phyloP scores from a whole-genome alignment of 2,797 vertebrate genomes.

The Rhodeus uyekii region DNA sequence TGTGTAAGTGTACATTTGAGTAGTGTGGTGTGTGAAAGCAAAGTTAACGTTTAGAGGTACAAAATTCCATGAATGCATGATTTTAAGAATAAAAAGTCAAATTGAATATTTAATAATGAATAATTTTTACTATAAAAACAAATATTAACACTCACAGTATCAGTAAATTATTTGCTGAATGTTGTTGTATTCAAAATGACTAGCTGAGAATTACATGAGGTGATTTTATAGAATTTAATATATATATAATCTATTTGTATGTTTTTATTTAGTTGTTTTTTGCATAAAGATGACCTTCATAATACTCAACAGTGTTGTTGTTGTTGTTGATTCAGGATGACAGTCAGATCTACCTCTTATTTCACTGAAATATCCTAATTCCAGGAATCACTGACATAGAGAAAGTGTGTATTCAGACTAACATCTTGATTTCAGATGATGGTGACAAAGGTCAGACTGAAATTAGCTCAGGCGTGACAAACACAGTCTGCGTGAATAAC shows the following conservation, averaged over 20 bases:
- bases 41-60: background rate
- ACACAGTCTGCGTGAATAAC: conserved; percentile 35
- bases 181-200: background rate
- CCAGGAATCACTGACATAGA: background rate
- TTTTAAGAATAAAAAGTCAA: background rate
- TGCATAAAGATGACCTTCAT: background rate
- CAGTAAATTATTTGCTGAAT: background rate
- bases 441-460: conserved; percentile 45
- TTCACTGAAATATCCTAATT: background rate
- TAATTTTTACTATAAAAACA: no score
- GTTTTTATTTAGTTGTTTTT: background rate
- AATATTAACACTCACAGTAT: background rate
- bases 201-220: background rate
- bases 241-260: background rate
- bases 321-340: background rate
- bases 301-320: background rate
- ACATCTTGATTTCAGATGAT: conserved; percentile 34
- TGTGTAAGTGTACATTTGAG: background rate
- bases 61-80: background rate
- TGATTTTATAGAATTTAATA: background rate
- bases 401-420: conserved; percentile 9
- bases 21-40: background rate
- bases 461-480: conserved; percentile 41
- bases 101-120: background rate
- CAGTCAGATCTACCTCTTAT: background rate